A percentile compares a stretch with the other conserved stretches of the same genome.
Evolutionary conservation across 2,797 vertebrate genomes (phyloP).

Genomic region (Gymnothorax javanicus): DNA sequence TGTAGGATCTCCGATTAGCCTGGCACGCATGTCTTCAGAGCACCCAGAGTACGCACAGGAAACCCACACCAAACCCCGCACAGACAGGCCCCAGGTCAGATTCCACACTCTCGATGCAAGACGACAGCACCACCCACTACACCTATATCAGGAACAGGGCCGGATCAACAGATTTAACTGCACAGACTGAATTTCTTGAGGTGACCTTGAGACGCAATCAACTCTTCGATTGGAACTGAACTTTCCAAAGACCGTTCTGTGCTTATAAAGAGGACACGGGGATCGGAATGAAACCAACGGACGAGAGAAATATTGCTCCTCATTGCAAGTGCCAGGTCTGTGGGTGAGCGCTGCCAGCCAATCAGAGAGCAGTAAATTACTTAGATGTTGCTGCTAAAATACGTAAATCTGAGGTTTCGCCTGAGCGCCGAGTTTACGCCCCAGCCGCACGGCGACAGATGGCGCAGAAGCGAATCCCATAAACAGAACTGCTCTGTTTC

Average conservation of each 20-base stretch:
- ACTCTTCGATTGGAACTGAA: not conserved
- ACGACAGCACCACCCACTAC: too few relatives aligned
- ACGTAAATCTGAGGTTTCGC: not conserved
- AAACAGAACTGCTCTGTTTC: not conserved
- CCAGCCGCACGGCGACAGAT: not conserved
- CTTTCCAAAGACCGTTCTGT: not conserved
- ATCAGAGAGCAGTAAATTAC: not conserved
- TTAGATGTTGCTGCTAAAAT: not conserved
- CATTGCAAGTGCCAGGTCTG: not conserved
- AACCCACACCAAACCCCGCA: too few relatives aligned
- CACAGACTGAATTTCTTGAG: not conserved
- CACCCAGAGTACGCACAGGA: too few relatives aligned
- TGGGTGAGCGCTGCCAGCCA: not conserved
- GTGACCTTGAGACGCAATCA: not conserved
- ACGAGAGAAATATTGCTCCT: not conserved
- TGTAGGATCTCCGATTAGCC: too few relatives aligned
- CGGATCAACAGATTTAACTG: not conserved
- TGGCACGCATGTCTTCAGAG: too few relatives aligned
- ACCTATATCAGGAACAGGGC: not conserved
- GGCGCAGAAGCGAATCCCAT: not conserved
- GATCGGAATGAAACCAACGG: not conserved
- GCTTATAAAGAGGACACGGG: not conserved
- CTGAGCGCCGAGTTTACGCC: not conserved
- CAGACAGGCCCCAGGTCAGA: too few relatives aligned
- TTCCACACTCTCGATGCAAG: too few relatives aligned